A percentile compares a stretch with the other conserved stretches of the same genome.
Conservation (phyloP, 1,140 invertebrate genomes). For the Drosophila tsacasi region DNA sequence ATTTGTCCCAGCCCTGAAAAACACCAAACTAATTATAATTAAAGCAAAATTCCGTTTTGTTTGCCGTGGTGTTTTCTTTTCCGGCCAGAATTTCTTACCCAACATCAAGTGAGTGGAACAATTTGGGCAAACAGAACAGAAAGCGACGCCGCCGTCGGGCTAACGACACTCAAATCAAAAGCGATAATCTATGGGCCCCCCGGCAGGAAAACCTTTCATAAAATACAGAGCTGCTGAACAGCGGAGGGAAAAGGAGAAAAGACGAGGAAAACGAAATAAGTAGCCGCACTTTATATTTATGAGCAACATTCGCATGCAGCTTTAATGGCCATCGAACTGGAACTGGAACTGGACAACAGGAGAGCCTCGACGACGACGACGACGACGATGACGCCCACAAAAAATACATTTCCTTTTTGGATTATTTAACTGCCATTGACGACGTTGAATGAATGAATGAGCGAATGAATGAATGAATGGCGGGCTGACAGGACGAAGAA, state of each 20-base stretch:
- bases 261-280: slow-evolving; percentile 46
- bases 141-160: slow-evolving; percentile 30
- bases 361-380: slow-evolving; percentile 19
- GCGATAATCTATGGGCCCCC: slow-evolving; percentile 73
- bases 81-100: slow-evolving; percentile 14
- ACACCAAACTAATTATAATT: slow-evolving; percentile 65
- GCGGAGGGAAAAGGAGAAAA: slow-evolving; percentile 1
- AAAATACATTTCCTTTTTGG: slow-evolving; percentile 73
- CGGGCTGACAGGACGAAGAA: slow-evolving; percentile 28
- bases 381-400: slow-evolving; percentile 64
- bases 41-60: slow-evolving; percentile 58
- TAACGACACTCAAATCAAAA: slow-evolving; percentile 72
- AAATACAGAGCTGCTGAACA: slow-evolving; percentile 31
- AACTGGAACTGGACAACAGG: slow-evolving; percentile 51
- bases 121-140: slow-evolving; percentile 40
- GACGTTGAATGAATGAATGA: slow-evolving; percentile 56
- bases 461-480: slow-evolving; percentile 57
- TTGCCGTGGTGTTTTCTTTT: slow-evolving; percentile 18
- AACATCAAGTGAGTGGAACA: slow-evolving; percentile 41
- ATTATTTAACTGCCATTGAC: slow-evolving; percentile 72
- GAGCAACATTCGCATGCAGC: slow-evolving; percentile 72
- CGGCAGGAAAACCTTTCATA: slow-evolving; percentile 60
- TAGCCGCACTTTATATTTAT: slow-evolving; percentile 74
- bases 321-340: slow-evolving; percentile 71
- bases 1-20: slow-evolving; percentile 7